Evolutionary conservation across 1,140 invertebrate species (phyloP), one percentile per base, ranked within the genome.

Genomic region (Spodoptera frugiperda): DNA sequence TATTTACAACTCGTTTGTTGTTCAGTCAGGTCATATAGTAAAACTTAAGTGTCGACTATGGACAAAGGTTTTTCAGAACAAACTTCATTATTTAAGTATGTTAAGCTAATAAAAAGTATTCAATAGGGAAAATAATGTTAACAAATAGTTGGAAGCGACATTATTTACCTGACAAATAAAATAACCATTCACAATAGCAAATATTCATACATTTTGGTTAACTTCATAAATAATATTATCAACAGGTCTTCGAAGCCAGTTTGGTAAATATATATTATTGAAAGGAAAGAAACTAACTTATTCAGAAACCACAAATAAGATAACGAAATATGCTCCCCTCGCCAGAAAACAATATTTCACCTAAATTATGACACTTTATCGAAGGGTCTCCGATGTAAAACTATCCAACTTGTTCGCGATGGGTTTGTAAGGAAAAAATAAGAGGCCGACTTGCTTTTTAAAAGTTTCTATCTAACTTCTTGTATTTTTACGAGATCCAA

Each of bases 331-430:
- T 87, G 86, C 70, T 86, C 65, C 81, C 80, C 71, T 82, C 68
- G 53, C 68, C 75, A 83, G 76, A 84, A 86, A 89, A 89, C 88
- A 88, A 89, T 89, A 88, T 89, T 87, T 89, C 85, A 91, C 80
- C 57, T 86, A 87, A 89, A 91, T 88, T 89, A 89, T 86, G 89
- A 87, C 88, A 87, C 84, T 89, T 88, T 91, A 86, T 89, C 84
- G 87, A 88, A 86, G 87, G 88, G 86, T 88, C 86, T 78, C 85
- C 82, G 79, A 83, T 89, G 86, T 88, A 86, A 89, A 89, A 89
- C 89, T 90, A 88, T 87, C 84, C 54, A 89, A 89, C 81, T 89
- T 87, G 67, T 81, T 57, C 71, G 51, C 71, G 77, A 83, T 87
- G 82, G 82, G 84, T 86, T 85, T 87, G 83, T 84, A 80, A 87